These are phyloP conservation scores for Pitangus sulphuratus DNA, from an alignment of 2,797 vertebrate genomes.

Conservation along the genomic window DNA sequence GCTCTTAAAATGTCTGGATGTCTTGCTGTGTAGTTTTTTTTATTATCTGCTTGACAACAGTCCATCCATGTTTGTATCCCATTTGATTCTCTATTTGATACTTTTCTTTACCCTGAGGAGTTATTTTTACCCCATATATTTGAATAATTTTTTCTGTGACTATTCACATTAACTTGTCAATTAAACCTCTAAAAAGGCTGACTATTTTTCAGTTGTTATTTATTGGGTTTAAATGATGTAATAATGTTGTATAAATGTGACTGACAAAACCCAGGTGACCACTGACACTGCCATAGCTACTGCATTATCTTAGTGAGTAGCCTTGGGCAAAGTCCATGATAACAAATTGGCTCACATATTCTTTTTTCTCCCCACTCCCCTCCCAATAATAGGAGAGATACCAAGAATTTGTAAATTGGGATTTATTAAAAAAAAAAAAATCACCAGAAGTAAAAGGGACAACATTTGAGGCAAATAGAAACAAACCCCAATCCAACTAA, in stretches of 20 bases:
- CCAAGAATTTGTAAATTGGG: neutral
- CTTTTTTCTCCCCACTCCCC: rapidly evolving
- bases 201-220: neutral
- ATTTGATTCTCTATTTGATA: neutral
- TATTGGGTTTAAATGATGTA: neutral
- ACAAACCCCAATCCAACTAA: neutral
- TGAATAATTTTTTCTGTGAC: neutral
- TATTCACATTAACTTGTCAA: neutral
- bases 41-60: neutral
- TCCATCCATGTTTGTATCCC: neutral
- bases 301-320: neutral
- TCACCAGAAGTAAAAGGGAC: neutral
- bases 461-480: neutral
- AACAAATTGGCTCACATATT: neutral
- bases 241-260: neutral
- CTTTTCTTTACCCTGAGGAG: neutral
- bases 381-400: neutral
- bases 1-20: neutral
- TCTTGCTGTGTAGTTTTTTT: neutral
- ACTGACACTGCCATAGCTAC: neutral
- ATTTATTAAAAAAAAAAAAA: neutral
- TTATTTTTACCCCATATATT: neutral
- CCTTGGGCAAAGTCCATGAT: neutral
- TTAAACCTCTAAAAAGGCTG: neutral
- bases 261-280: neutral